Percentiles rank a stretch among this genome's conserved stretches.
These are phyloP conservation scores for Caenorhabditis tropicalis DNA, from an alignment of 1,140 invertebrate genomes.

Conservation along the genomic window DNA sequence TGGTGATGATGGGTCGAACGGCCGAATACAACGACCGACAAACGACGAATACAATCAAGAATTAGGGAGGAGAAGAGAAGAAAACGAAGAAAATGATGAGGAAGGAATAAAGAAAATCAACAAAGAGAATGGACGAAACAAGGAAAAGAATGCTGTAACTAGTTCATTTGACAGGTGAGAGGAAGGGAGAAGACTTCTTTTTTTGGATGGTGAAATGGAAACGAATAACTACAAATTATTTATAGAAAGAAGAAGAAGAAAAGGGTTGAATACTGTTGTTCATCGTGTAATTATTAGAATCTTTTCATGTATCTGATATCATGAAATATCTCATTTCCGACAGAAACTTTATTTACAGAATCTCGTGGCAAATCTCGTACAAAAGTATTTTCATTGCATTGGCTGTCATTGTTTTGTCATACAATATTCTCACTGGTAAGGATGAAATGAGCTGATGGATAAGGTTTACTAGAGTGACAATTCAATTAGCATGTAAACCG, in stretches of 20 bases:
- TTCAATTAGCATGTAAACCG: too few species aligned
- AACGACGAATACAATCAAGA: neutral
- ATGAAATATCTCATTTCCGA: too few species aligned
- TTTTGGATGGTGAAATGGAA: neutral
- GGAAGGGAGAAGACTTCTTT: neutral
- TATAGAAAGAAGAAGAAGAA: neutral
- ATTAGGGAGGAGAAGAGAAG: neutral
- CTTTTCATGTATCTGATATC: too few species aligned
- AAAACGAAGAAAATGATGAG: neutral
- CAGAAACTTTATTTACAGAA: neutral
- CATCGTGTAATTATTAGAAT: too few species aligned
- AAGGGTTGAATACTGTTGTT: too few species aligned
- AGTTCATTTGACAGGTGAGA: slow-evolving; percentile 27
- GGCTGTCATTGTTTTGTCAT: neutral
- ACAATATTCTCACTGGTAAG: neutral
- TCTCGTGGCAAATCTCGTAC: neutral
- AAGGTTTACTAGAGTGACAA: too few species aligned
- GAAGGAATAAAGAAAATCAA: neutral
- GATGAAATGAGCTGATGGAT: too few species aligned
- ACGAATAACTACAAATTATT: neutral
- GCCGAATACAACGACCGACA: neutral
- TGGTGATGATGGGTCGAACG: neutral
- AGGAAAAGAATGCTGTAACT: slow-evolving; percentile 7
- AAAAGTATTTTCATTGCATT: slow-evolving; percentile 7
- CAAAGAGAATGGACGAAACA: slow-evolving; percentile 4